Evolutionary conservation across 2,888 invertebrate genomes (phyloP).

Genomic region (Andrena dorsata): DNA sequence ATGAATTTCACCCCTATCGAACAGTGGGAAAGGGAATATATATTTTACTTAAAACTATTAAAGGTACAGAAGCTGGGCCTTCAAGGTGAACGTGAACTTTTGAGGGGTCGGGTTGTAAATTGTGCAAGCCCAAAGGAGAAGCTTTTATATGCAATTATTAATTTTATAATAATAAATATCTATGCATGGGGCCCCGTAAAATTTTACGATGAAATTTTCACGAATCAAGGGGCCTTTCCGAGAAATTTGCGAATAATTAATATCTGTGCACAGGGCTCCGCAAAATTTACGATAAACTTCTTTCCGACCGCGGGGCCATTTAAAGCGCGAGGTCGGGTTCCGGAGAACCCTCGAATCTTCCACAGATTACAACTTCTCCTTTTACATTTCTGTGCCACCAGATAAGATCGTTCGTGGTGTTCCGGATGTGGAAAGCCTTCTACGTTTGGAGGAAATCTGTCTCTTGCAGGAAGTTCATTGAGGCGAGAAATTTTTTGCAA

Average conservation of each 20-base stretch:
- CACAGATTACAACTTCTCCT: conserved; percentile 4
- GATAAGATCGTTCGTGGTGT: conserved; percentile 90
- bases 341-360: background rate
- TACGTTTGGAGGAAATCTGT: conserved; percentile 92
- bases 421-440: conserved; percentile 92
- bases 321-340: conserved; percentile 44
- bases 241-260: no score
- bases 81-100: no score
- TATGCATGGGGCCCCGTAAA: no score
- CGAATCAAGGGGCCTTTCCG: no score
- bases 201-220: no score
- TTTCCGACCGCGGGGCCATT: no score
- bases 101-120: no score
- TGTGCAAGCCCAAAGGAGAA: no score
- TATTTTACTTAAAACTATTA: conserved; percentile 91
- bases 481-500: conserved; percentile 87
- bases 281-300: no score
- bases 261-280: no score
- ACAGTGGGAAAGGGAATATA: conserved; percentile 93
- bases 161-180: no score
- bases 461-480: conserved; percentile 88
- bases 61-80: conserved; percentile 85
- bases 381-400: conserved; percentile 74
- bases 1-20: conserved; percentile 92
- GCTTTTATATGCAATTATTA: no score